Percentiles rank a stretch among this genome's conserved stretches.
phyloP scores from a whole-genome alignment of 1,140 invertebrate species.

The Samia ricini region DNA sequence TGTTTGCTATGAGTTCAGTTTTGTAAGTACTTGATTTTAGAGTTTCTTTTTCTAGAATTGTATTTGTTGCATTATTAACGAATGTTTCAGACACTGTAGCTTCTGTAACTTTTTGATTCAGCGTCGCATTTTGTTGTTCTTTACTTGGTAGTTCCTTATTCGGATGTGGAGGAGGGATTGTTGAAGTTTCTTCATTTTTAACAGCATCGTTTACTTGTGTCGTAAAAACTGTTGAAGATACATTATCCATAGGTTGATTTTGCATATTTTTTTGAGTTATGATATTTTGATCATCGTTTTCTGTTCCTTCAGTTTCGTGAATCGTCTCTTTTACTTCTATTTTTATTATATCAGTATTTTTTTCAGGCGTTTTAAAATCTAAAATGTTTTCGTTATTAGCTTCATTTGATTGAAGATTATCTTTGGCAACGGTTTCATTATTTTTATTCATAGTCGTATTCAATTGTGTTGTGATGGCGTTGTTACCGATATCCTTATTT shows the following conservation, averaged over 20 bases:
- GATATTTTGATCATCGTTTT: not conserved
- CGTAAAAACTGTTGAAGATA: not conserved
- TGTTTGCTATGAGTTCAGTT: not conserved
- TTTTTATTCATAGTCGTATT: not conserved
- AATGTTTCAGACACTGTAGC: conserved; percentile 6
- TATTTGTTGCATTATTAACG: not conserved
- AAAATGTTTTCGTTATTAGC: conserved; percentile 10
- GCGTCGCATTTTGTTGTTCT: conserved; percentile 51
- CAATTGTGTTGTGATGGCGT: not conserved
- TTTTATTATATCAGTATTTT: conserved; percentile 16
- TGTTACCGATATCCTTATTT: not conserved
- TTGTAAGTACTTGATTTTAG: not conserved
- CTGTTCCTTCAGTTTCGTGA: conserved; percentile 13
- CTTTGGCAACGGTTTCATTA: not conserved
- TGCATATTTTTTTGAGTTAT: not conserved
- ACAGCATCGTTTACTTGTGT: not conserved
- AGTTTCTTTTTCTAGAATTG: conserved; percentile 10
- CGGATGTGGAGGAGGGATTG: conserved; percentile 21
- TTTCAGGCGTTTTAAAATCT: conserved; percentile 6
- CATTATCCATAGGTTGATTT: not conserved
- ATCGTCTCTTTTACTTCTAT: conserved; percentile 20
- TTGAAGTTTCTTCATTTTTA: not conserved
- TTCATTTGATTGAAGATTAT: not conserved
- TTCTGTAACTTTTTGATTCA: conserved; percentile 17
- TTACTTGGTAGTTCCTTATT: conserved; percentile 52